phyloP scores from a whole-genome alignment of 1,140 invertebrate genomes.

The Psix sp. region DNA sequence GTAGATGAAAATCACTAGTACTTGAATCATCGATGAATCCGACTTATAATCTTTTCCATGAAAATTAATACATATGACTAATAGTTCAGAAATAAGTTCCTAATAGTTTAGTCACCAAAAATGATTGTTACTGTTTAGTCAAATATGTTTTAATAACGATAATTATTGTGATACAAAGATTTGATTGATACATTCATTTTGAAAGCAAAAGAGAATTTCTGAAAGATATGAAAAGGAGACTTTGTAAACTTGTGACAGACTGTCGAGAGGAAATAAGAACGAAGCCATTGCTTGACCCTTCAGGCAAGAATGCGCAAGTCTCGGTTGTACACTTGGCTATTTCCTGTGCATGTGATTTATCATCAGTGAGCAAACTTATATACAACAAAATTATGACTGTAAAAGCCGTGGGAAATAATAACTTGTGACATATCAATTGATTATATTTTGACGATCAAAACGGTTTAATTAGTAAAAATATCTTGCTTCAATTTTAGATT shows the following conservation, averaged over 20 bases:
- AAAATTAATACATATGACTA: too few relatives aligned
- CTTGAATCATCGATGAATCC: too few relatives aligned
- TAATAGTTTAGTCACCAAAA: too few relatives aligned
- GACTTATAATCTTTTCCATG: too few relatives aligned
- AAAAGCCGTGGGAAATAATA: slow-evolving; percentile 31
- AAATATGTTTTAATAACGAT: too few relatives aligned
- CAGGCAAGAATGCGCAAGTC: slow-evolving; percentile 28
- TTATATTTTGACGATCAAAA: neutral
- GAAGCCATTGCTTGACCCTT: slow-evolving; percentile 31
- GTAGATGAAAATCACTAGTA: slow-evolving; percentile 5
- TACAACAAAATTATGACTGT: slow-evolving; percentile 18
- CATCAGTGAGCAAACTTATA: slow-evolving; percentile 23
- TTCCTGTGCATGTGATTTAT: slow-evolving; percentile 47
- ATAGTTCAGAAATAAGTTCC: too few relatives aligned
- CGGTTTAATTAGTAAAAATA: too few relatives aligned
- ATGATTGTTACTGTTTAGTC: too few relatives aligned
- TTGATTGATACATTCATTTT: too few relatives aligned
- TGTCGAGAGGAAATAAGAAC: slow-evolving; percentile 16
- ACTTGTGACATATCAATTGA: slow-evolving; percentile 45
- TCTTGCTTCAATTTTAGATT: too few relatives aligned
- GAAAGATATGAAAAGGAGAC: neutral
- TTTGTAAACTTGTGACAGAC: slow-evolving; percentile 17
- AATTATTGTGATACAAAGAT: neutral
- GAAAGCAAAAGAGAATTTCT: neutral
- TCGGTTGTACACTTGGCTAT: slow-evolving; percentile 20